Percentiles rank a stretch among this genome's conserved stretches.
These are phyloP conservation scores for Terebella lapidaria DNA, from an alignment of 2,888 invertebrate genomes.

Conservation along the genomic window DNA sequence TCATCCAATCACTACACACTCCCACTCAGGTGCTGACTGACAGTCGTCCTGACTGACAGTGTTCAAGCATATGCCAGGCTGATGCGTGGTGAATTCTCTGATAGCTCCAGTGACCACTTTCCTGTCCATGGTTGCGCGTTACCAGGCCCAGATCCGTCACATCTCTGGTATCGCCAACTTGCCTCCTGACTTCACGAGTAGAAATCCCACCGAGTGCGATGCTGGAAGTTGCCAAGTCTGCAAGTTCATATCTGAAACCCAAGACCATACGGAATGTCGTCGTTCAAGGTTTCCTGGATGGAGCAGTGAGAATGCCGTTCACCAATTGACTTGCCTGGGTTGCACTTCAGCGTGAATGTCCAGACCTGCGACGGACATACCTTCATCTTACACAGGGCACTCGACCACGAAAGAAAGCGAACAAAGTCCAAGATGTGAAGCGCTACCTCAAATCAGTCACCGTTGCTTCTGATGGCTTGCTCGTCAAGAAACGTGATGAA, in stretches of 20 bases:
- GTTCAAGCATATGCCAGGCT: conserved; percentile 7
- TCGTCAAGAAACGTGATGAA: not conserved
- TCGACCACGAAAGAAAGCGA: not conserved
- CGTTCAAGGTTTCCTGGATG: too few relatives aligned
- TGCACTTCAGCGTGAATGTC: not conserved
- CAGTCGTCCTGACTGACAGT: not conserved
- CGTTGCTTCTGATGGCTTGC: not conserved
- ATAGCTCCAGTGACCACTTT: conserved; percentile 10
- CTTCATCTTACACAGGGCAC: not conserved
- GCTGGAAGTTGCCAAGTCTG: conserved; percentile 1
- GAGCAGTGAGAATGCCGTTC: too few relatives aligned
- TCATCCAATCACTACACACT: not conserved
- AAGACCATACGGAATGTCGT: not conserved
- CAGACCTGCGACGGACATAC: not conserved
- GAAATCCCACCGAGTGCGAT: conserved; percentile 1
- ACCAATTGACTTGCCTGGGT: not conserved
- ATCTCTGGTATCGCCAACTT: conserved; percentile 4
- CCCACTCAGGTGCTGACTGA: too few relatives aligned
- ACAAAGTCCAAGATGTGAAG: not conserved
- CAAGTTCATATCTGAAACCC: not conserved
- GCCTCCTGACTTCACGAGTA: conserved; percentile 1
- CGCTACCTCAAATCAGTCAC: not conserved
- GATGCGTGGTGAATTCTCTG: conserved; percentile 9
- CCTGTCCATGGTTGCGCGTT: conserved; percentile 7
- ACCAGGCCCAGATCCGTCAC: not conserved